These are phyloP conservation scores for Nesospiza acunhae DNA, from an alignment of 2,113 vertebrate species.

Conservation along the genomic window DNA sequence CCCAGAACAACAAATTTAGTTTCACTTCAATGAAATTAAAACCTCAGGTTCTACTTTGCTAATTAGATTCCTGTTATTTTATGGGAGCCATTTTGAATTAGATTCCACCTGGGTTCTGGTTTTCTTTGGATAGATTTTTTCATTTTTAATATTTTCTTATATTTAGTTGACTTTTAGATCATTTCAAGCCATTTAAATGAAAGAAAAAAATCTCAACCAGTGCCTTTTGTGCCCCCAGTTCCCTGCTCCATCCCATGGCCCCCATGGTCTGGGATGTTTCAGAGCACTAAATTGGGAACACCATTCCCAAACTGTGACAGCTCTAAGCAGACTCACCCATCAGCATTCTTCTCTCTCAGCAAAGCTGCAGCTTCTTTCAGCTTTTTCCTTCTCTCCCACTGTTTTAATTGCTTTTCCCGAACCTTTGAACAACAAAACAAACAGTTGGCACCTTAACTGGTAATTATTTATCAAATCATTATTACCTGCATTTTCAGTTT, in stretches of 20 bases:
- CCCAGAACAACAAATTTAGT: background rate
- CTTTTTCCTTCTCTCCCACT: constrained; percentile 87
- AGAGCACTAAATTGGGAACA: background rate
- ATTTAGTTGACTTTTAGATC: background rate
- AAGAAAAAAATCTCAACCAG: background rate
- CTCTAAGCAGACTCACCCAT: constrained; percentile 81
- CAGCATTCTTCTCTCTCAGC: constrained; percentile 86
- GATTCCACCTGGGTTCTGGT: background rate
- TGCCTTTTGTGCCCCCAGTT: background rate
- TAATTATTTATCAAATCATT: background rate
- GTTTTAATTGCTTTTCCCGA: constrained; percentile 84
- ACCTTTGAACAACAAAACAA: constrained; percentile 74
- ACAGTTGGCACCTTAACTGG: background rate
- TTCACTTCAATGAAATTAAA: background rate
- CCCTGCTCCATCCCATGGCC: background rate
- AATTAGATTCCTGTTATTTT: background rate
- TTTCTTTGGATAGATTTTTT: background rate
- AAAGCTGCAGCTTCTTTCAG: constrained; percentile 81
- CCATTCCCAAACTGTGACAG: background rate
- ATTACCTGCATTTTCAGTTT: background rate
- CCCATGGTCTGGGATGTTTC: background rate
- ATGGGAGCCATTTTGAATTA: background rate
- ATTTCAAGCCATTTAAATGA: background rate
- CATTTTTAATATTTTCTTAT: background rate
- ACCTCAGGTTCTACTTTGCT: background rate